Evolutionary conservation across 1,140 invertebrate species (phyloP).

Genomic region (Drosophila triauraria): DNA sequence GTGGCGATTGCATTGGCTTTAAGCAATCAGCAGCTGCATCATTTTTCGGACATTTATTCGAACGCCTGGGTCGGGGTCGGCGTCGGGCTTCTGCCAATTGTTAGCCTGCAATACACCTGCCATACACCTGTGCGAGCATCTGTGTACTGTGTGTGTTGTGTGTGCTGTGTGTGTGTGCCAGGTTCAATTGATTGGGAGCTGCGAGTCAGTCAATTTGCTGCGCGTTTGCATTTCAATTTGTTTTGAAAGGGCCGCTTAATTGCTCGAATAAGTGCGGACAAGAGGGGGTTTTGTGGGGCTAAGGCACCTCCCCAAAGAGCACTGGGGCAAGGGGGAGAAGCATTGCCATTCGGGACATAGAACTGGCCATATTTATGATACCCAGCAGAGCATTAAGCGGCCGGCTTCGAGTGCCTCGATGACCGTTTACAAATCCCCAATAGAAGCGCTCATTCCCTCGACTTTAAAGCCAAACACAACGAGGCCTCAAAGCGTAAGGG

Average conservation of each 20-base stretch:
- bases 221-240: constrained; percentile 70
- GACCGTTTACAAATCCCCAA: constrained; percentile 30
- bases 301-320: background rate
- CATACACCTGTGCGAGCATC: constrained; percentile 4
- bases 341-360: constrained; percentile 3
- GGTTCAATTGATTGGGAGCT: constrained; percentile 51
- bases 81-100: constrained; percentile 25
- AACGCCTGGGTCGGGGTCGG: background rate
- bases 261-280: constrained; percentile 44
- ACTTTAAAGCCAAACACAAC: too few relatives aligned
- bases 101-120: constrained; percentile 17
- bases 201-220: constrained; percentile 57
- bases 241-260: constrained; percentile 66
- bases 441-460: too few relatives aligned
- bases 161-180: constrained; percentile 14
- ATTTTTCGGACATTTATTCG: constrained; percentile 47
- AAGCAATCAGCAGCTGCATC: constrained; percentile 60
- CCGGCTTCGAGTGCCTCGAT: constrained; percentile 13
- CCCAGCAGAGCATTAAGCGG: constrained; percentile 23
- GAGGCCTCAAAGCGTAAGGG: too few relatives aligned
- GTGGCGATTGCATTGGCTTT: constrained; percentile 64
- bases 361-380: constrained; percentile 33
- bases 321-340: background rate
- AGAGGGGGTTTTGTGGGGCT: background rate
- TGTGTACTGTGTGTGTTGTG: constrained; percentile 1